A percentile compares a stretch with the other conserved stretches of the same genome.
Conservation (phyloP, 1,140 invertebrate species). For the Drosophila paulistorum region DNA sequence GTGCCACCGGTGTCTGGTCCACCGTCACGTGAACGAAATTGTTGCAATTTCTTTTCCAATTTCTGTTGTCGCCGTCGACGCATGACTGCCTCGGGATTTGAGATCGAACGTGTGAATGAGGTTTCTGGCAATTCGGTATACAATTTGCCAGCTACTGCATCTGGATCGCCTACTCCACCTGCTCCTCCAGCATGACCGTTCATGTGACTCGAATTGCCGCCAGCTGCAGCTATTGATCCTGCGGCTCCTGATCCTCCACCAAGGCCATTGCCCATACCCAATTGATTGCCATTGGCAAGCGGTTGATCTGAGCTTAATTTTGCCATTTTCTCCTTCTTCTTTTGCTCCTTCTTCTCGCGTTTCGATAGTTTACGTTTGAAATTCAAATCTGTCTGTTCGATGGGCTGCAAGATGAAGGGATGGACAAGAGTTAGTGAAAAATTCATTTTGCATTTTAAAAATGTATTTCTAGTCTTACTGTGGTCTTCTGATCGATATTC, state of each 20-base stretch:
- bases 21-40: constrained; percentile 96
- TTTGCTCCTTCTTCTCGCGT: constrained; percentile 98
- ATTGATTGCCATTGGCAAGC: constrained; percentile 66
- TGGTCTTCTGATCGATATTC: constrained; percentile 92
- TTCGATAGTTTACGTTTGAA: constrained; percentile 96
- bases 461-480: constrained; percentile 82
- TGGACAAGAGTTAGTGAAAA: neutral
- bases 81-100: constrained; percentile 99
- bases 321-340: constrained; percentile 97
- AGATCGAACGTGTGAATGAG: constrained; percentile 98
- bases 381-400: constrained; percentile 84
- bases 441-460: neutral
- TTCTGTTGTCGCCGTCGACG: constrained; percentile 97
- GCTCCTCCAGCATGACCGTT: constrained; percentile 56
- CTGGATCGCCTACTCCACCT: constrained; percentile 44
- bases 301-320: constrained; percentile 91
- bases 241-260: constrained; percentile 31
- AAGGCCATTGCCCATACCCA: constrained; percentile 80
- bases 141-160: constrained; percentile 93
- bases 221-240: neutral
- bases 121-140: constrained; percentile 98
- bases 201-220: constrained; percentile 80
- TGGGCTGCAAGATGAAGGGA: constrained; percentile 51
- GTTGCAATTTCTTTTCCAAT: constrained; percentile 97
- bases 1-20: constrained; percentile 97